Base-by-base conservation (phyloP, 2,888 invertebrate species). In the Phymatocera aterrima region DNA sequence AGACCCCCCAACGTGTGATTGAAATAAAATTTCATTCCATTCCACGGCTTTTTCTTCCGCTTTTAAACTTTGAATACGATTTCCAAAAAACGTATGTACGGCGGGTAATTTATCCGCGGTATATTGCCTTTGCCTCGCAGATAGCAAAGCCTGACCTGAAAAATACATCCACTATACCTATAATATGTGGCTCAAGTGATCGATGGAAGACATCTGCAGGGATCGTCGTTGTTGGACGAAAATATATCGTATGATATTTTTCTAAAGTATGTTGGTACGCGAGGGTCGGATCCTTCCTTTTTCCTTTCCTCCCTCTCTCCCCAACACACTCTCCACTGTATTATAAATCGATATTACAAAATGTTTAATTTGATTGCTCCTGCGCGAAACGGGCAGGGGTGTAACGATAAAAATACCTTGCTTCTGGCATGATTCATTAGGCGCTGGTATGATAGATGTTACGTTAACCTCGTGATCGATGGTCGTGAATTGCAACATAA, bases 401-500 rank as follows among this genome's bases (percentile, higher is more conserved):
- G 37, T 21, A 34, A 34, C n/a, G 75, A 75, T 75, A 75, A 75
- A 75, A 75, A 75, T 75, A 75, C n/a, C 37, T 37, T 3, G 37
- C 37, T 60, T 18, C 40, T 24, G 75, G 57, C 75, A 57, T 75
- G 75, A 75, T 75, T 75, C 75, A 60, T 75, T 75, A 75, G 75
- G 60, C 75, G 75, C 43, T 51, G 43, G 51, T 75, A 75, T 75
- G 75, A 75, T 60, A 75, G 75, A 75, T 75, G 75, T 75, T 75
- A 54, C 75, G 54, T 57, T 75, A 60, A 75, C 57, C 40, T 40
- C 40, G 75, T 75, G 75, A 75, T 75, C 75, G 75, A 75, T 75
- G 75, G 75, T 43, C n/a, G 34, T 40, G 40, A 75, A 75, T 75
- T 60, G 75, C 24, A 60, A 75, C 75, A 75, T 75, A 57, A 75